Evolutionary conservation across 2,113 vertebrate genomes (phyloP).

Genomic region (Nettapus auritus): DNA sequence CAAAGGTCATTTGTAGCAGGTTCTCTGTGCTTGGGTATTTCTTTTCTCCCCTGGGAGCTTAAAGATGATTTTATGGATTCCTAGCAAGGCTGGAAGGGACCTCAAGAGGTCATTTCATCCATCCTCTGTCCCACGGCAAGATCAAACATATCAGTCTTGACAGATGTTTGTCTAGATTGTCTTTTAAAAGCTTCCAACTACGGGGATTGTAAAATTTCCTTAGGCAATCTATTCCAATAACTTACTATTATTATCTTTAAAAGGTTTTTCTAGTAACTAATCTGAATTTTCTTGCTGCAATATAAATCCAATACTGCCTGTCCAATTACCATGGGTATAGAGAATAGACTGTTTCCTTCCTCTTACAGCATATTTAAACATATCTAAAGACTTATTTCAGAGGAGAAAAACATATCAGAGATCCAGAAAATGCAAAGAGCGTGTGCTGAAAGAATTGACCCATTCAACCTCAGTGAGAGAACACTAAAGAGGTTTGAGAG

Average conservation of each 20-base stretch:
- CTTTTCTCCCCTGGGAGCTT: background rate
- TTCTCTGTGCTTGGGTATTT: constrained; percentile 16
- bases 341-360: background rate
- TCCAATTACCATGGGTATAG: background rate
- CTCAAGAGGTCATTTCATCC: constrained; percentile 47
- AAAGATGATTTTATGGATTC: constrained; percentile 41
- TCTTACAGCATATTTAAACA: background rate
- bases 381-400: background rate
- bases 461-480: background rate
- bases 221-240: background rate
- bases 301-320: background rate
- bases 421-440: background rate
- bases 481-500: background rate
- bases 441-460: background rate
- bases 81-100: background rate
- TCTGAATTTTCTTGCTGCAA: background rate
- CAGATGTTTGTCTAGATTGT: constrained; percentile 18
- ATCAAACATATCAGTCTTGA: constrained; percentile 28
- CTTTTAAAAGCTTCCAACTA: constrained; percentile 16
- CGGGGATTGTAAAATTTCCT: background rate
- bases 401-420: background rate
- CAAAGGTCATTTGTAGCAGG: constrained; percentile 43
- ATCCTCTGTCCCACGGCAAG: constrained; percentile 27
- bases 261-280: background rate
- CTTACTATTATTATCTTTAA: background rate